These are phyloP conservation scores for Palythoa caribaeorum DNA, from an alignment of 92 coral and sea anemone species.

Conservation along the genomic window DNA sequence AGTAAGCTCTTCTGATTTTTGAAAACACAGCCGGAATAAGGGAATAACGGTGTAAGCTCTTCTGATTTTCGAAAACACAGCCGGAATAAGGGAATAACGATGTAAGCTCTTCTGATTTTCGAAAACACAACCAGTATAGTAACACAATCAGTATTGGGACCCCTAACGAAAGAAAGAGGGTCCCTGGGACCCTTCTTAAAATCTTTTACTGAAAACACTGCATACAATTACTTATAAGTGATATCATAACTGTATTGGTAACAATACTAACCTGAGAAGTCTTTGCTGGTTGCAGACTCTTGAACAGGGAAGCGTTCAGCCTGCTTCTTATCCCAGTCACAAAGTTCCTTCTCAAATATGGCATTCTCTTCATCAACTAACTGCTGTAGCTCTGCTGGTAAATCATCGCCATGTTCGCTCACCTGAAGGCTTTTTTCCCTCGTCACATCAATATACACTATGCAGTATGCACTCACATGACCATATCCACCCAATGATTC, in stretches of 20 bases:
- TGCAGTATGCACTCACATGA: slow-evolving; percentile 93
- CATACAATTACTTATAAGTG: too few relatives aligned
- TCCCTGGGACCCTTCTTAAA: too few relatives aligned
- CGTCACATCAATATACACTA: slow-evolving; percentile 83
- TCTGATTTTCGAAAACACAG: too few relatives aligned
- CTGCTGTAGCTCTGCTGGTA: slow-evolving; percentile 77
- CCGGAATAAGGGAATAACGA: too few relatives aligned
- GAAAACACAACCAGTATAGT: too few relatives aligned
- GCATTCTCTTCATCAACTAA: slow-evolving; percentile 86
- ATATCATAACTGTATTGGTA: neutral
- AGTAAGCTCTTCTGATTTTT: too few relatives aligned
- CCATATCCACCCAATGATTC: slow-evolving; percentile 92
- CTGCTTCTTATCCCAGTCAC: slow-evolving; percentile 92
- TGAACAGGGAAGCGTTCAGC: slow-evolving; percentile 29
- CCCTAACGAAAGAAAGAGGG: too few relatives aligned
- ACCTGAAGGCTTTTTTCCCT: slow-evolving; percentile 76
- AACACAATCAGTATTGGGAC: too few relatives aligned
- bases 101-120: too few relatives aligned
- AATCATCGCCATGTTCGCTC: slow-evolving; percentile 55
- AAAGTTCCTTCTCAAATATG: slow-evolving; percentile 80
- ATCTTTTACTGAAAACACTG: too few relatives aligned
- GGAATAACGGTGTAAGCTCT: too few relatives aligned
- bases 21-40: too few relatives aligned
- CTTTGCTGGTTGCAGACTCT: slow-evolving; percentile 4
- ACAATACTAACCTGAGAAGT: neutral